Conservation (phyloP, 1,140 invertebrate species). For the Stenopsyche tienmushanensis region DNA sequence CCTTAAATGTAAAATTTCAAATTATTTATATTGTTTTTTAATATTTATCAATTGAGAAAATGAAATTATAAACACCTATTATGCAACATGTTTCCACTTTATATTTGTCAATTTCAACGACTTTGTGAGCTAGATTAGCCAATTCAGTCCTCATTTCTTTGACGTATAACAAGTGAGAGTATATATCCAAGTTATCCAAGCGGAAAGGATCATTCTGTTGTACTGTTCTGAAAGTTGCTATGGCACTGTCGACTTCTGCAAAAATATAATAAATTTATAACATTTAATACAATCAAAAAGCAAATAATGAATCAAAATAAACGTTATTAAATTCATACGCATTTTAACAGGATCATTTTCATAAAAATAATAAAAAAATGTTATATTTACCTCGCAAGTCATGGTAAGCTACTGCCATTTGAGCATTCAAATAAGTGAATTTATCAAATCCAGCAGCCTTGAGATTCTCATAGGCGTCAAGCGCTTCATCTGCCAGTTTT, state of each 20-base stretch:
- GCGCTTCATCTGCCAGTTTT: constrained; percentile 86
- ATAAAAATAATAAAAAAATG: constrained; percentile 10
- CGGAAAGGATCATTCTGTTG: constrained; percentile 87
- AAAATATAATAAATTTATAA: constrained; percentile 43
- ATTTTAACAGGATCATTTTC: not conserved
- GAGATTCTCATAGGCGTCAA: constrained; percentile 78
- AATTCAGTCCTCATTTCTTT: constrained; percentile 92
- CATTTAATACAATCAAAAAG: constrained; percentile 24
- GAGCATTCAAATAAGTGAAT: constrained; percentile 87
- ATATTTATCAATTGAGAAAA: constrained; percentile 4
- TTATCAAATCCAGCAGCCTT: constrained; percentile 79
- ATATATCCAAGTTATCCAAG: constrained; percentile 93
- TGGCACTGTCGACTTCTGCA: constrained; percentile 89
- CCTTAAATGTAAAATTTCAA: constrained; percentile 59
- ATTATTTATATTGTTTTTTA: constrained; percentile 7
- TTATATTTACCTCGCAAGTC: constrained; percentile 78
- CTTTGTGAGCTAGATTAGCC: constrained; percentile 89
- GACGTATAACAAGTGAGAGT: constrained; percentile 95
- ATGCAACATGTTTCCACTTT: constrained; percentile 97
- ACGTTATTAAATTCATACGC: not conserved
- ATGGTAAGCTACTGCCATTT: constrained; percentile 90
- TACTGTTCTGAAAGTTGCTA: constrained; percentile 79
- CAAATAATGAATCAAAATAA: too few relatives aligned
- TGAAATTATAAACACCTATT: constrained; percentile 72
- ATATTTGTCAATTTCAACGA: constrained; percentile 95